phyloP scores from a whole-genome alignment of 2,113 vertebrate species.

The Vidua macroura region DNA sequence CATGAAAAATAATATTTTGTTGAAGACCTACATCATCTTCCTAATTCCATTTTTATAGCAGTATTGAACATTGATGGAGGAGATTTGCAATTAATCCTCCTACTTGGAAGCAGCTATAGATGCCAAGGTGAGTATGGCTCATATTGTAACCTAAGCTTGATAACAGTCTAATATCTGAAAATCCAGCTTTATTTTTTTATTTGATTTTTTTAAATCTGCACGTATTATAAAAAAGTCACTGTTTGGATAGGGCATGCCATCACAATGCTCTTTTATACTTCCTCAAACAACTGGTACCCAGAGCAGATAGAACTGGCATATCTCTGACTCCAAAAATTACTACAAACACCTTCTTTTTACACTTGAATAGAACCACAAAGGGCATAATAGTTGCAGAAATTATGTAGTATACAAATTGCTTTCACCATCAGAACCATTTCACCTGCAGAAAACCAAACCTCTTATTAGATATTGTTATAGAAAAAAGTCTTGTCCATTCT shows the following conservation, averaged over 20 bases:
- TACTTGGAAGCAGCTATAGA: not conserved
- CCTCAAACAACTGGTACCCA: not conserved
- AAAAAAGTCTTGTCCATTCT: not conserved
- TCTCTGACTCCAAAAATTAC: not conserved
- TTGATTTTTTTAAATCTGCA: not conserved
- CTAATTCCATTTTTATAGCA: not conserved
- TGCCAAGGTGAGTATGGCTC: not conserved
- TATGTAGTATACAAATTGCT: accelerated
- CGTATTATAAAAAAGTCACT: not conserved
- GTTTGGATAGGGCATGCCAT: not conserved
- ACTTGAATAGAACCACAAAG: not conserved
- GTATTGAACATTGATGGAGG: not conserved
- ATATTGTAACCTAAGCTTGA: not conserved
- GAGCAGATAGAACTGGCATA: not conserved
- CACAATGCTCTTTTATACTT: not conserved
- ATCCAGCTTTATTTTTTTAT: not conserved
- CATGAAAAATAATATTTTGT: not conserved
- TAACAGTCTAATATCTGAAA: not conserved
- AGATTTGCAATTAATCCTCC: not conserved
- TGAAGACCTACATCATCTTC: not conserved
- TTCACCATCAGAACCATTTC: not conserved
- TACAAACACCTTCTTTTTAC: not conserved
- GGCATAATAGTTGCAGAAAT: not conserved
- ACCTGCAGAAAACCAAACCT: not conserved
- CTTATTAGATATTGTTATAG: not conserved